Evolutionary conservation across 2,797 vertebrate species (phyloP).

Genomic region (Poecile montanus): DNA sequence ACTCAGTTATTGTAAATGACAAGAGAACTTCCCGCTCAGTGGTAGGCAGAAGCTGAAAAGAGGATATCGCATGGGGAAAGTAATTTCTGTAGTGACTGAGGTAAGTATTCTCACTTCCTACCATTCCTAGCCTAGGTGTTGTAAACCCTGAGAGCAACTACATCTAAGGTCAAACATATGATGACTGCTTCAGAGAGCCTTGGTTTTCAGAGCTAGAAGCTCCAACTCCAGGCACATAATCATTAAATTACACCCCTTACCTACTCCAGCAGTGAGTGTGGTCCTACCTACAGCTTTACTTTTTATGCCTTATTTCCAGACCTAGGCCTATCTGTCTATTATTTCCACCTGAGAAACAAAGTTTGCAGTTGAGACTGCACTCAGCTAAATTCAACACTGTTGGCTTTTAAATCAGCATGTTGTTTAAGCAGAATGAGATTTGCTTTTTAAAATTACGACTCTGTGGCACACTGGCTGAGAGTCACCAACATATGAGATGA

Average conservation of each 20-base stretch:
- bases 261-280: background rate
- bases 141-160: background rate
- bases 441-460: background rate
- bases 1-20: background rate
- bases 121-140: background rate
- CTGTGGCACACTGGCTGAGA: background rate
- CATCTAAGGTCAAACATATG: fast-evolving
- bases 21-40: background rate
- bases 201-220: background rate
- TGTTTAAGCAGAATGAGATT: background rate
- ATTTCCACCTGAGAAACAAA: background rate
- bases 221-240: background rate
- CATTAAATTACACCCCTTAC: background rate
- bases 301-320: background rate
- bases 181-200: background rate
- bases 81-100: background rate
- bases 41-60: constrained; percentile 6
- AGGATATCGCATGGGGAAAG: background rate
- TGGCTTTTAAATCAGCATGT: background rate
- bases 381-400: background rate
- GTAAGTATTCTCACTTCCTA: constrained; percentile 1
- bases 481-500: background rate
- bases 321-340: background rate
- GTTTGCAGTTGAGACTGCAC: background rate
- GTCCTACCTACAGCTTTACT: background rate